Evolutionary conservation across 2,797 vertebrate genomes (phyloP), one percentile per base, ranked within the genome.

Genomic region (Anisognathus igniventris): DNA sequence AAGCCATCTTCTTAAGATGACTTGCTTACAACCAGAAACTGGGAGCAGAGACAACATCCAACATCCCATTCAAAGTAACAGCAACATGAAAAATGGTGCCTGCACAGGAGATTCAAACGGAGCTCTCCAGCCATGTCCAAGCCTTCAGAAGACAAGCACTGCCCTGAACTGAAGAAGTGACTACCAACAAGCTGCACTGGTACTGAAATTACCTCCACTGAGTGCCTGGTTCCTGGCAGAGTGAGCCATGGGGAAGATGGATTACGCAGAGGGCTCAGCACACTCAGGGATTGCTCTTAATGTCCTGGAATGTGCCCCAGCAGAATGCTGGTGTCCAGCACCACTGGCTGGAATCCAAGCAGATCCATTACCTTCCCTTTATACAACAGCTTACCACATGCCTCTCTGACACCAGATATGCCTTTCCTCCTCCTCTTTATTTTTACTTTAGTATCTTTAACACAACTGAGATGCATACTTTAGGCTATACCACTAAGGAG

Each of bases 321-420:
- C 89, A 94, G 78, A 92, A 80, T 27, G 74, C 80, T 39, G 1
- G 2, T 2, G 80, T 86, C 71, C 44, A 6, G 65, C 86, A 88
- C 76, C 19, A 2, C 53, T 89, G 94, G 94, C 91, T 85, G 90
- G 86, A 95, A 93, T 96, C 92, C 96, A 96, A 58, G 79, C 39
- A 94, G 93, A 96, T 96, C 95, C 90, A 92, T 96, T 96, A 92
- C 94, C 81, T 92, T 88, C 86, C 85, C 80, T 93, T 96, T 85
- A 96, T 92, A 92, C 94, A 94, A 82, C 92, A 94, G 90, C 88
- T 92, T 73, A 84, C 76, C 93, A 76, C 91, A 96, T 96, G 82
- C 82, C 89, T 93, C 3, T 31, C 85, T 94, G 95, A 96, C 87
- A 95, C 90, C 86, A 92, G 89, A 92, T 94, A 96, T 2, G 93